phyloP scores from a whole-genome alignment of 2,888 invertebrate species.

The Sarcophaga subvicina region DNA sequence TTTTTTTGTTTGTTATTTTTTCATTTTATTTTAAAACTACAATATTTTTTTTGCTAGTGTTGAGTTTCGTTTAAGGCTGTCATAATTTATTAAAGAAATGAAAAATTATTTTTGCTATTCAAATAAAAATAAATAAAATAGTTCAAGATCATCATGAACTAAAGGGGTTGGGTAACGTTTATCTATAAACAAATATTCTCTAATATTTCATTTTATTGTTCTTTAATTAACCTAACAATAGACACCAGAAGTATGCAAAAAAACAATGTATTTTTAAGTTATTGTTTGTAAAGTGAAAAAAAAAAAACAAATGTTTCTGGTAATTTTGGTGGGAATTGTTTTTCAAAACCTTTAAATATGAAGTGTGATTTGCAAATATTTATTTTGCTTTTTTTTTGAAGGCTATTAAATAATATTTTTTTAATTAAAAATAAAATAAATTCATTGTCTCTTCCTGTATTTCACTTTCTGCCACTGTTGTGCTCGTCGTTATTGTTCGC shows the following conservation, averaged over 20 bases:
- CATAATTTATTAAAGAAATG: too few relatives aligned
- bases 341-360: not conserved
- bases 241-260: not conserved
- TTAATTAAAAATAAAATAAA: not conserved
- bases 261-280: not conserved
- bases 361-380: too few relatives aligned
- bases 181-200: not conserved
- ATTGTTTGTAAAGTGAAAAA: not conserved
- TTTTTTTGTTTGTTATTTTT: not conserved
- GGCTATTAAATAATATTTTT: not conserved
- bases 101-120: conserved; percentile 14
- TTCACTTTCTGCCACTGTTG: not conserved
- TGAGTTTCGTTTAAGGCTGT: too few relatives aligned
- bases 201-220: conserved; percentile 18
- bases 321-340: not conserved
- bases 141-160: conserved; percentile 53
- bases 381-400: not conserved
- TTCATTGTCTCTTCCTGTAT: not conserved
- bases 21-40: not conserved
- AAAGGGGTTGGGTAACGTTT: conserved; percentile 18
- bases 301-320: not conserved
- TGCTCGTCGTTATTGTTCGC: not conserved
- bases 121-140: conserved; percentile 5
- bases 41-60: not conserved
- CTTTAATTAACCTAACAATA: conserved; percentile 15